Conservation (phyloP, 2,888 invertebrate species). For the Caenorhabditis panamensis region DNA sequence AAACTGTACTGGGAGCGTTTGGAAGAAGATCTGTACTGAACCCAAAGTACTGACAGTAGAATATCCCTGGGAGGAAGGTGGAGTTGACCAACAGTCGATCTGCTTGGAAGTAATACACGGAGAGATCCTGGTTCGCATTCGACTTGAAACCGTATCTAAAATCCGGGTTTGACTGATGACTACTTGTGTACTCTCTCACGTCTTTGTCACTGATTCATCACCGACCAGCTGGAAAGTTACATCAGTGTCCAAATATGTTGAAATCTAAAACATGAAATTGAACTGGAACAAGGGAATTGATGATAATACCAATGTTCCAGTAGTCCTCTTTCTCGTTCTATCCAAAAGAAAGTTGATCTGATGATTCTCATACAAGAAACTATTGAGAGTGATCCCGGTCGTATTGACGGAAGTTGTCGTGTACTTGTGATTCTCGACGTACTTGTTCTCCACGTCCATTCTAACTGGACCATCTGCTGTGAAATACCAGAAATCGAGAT, state of each 20-base stretch:
- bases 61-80: not conserved
- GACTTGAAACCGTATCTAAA: not conserved
- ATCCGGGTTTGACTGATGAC: not conserved
- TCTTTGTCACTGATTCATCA: not conserved
- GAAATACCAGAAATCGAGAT: conserved; percentile 14
- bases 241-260: not conserved
- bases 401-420: not conserved
- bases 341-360: conserved; percentile 1
- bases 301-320: not conserved
- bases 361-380: not conserved
- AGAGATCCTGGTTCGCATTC: not conserved
- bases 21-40: not conserved
- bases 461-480: conserved; percentile 1
- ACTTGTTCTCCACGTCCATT: conserved; percentile 4
- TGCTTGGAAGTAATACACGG: not conserved
- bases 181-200: not conserved
- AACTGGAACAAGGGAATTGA: too few species aligned
- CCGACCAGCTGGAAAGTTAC: not conserved
- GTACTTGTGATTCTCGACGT: not conserved
- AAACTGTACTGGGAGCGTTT: not conserved
- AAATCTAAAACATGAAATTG: not conserved
- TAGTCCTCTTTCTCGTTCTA: not conserved
- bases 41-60: conserved; percentile 18
- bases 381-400: conserved; percentile 4
- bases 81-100: not conserved